These are phyloP conservation scores for Sebastes iracundus DNA, from an alignment of 2,797 vertebrate species.

Conservation along the genomic window DNA sequence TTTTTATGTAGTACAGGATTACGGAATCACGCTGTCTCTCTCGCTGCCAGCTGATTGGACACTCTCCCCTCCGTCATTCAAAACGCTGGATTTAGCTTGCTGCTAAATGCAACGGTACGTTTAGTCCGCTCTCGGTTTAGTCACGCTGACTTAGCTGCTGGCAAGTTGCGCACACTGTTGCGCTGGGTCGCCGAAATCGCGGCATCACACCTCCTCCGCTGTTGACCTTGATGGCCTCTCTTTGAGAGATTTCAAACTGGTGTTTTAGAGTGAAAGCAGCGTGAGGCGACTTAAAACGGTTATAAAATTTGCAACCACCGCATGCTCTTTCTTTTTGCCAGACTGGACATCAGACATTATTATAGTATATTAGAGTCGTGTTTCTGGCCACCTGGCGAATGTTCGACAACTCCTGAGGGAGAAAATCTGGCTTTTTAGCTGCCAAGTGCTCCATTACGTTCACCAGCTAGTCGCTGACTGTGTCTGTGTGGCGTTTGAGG, in stretches of 20 bases:
- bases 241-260: not conserved
- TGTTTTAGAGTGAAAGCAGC: not conserved
- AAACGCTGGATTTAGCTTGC: constrained; percentile 20
- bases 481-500: no score
- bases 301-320: not conserved
- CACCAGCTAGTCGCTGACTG: not conserved
- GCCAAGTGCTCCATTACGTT: not conserved
- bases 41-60: constrained; percentile 56
- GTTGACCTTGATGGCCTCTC: constrained; percentile 4
- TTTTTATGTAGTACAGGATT: constrained; percentile 54
- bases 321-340: not conserved
- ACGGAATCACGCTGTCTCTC: constrained; percentile 9
- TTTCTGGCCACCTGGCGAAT: not conserved
- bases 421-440: not conserved
- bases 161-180: not conserved
- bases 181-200: not conserved
- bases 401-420: not conserved
- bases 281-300: not conserved
- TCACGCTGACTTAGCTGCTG: constrained; percentile 40
- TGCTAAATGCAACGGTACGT: constrained; percentile 24
- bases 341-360: not conserved
- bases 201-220: not conserved
- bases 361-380: not conserved
- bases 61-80: constrained; percentile 47
- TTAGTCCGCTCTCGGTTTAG: constrained; percentile 28